A percentile compares a stretch with the other conserved stretches of the same genome.
These are phyloP conservation scores for Drosophila triauraria DNA, from an alignment of 1,140 invertebrate species.

Conservation along the genomic window DNA sequence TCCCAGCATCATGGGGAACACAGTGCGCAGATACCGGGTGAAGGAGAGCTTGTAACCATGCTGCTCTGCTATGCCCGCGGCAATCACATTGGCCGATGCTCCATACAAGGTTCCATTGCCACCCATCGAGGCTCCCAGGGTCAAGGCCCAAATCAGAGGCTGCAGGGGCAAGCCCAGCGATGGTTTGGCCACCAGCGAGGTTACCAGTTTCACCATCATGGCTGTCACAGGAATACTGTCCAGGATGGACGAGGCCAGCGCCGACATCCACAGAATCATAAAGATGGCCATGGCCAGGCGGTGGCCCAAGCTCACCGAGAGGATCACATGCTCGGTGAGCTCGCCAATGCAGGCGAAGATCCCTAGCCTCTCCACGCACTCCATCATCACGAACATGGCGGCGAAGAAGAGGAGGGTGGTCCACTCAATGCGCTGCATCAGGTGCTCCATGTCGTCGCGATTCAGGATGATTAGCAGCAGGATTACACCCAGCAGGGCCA, in stretches of 20 bases:
- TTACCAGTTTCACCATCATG: constrained; percentile 92
- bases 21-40: constrained; percentile 86
- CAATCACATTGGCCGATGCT: constrained; percentile 92
- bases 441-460: constrained; percentile 89
- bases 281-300: constrained; percentile 89
- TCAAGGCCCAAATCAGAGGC: constrained; percentile 90
- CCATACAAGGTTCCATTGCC: constrained; percentile 94
- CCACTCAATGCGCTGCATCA: constrained; percentile 92
- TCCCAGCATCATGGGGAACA: constrained; percentile 91
- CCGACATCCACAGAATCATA: constrained; percentile 91
- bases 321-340: constrained; percentile 88
- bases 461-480: constrained; percentile 88
- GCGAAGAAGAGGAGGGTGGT: constrained; percentile 92
- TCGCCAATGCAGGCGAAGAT: constrained; percentile 90
- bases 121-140: constrained; percentile 92
- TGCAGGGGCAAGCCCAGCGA: constrained; percentile 88
- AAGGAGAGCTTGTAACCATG: constrained; percentile 93
- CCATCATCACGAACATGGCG: constrained; percentile 93
- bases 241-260: constrained; percentile 91
- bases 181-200: constrained; percentile 87
- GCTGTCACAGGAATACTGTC: constrained; percentile 94
- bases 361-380: constrained; percentile 89
- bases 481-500: constrained; percentile 90
- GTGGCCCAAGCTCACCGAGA: constrained; percentile 87
- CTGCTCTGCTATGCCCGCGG: constrained; percentile 92